Evolutionary conservation across 2,888 invertebrate genomes (phyloP).

Genomic region (Panorpa germanica): DNA sequence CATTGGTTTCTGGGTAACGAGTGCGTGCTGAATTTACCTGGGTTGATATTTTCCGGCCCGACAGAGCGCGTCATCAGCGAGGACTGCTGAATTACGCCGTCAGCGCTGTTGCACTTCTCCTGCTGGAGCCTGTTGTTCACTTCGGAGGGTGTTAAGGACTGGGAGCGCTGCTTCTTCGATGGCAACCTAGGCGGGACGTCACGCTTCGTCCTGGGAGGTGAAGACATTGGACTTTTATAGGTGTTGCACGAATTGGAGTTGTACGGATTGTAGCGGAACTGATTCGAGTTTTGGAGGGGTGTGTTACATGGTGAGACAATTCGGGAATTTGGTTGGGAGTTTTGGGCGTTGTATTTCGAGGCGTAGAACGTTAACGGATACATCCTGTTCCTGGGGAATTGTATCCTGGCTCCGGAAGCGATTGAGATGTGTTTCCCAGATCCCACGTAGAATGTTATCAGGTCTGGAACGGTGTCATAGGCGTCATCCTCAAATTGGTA

Average conservation of each 20-base stretch:
- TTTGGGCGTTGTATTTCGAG: slow-evolving; percentile 32
- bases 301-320: slow-evolving; percentile 16
- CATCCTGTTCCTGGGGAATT: slow-evolving; percentile 65
- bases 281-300: slow-evolving; percentile 11
- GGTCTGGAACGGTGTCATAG: slow-evolving; percentile 81
- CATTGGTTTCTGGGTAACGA: slow-evolving; percentile 29
- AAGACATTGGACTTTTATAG: slow-evolving; percentile 30
- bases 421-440: slow-evolving; percentile 77
- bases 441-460: slow-evolving; percentile 85
- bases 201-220: slow-evolving; percentile 31
- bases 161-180: slow-evolving; percentile 53
- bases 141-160: slow-evolving; percentile 51
- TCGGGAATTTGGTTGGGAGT: slow-evolving; percentile 14
- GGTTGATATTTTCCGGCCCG: slow-evolving; percentile 19
- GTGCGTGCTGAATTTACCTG: slow-evolving; percentile 33
- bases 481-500: slow-evolving; percentile 90
- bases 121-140: slow-evolving; percentile 17
- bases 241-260: slow-evolving; percentile 16
- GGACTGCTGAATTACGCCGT: slow-evolving; percentile 39
- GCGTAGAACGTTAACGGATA: slow-evolving; percentile 60
- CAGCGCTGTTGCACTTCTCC: slow-evolving; percentile 50
- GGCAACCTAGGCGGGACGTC: slow-evolving; percentile 29
- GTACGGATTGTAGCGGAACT: slow-evolving; percentile 17
- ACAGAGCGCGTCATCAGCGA: slow-evolving; percentile 23
- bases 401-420: slow-evolving; percentile 74